Percentiles rank a stretch among this genome's conserved stretches.
phyloP scores from a whole-genome alignment of 2,888 invertebrate species.

The Protodeltote pygarga region DNA sequence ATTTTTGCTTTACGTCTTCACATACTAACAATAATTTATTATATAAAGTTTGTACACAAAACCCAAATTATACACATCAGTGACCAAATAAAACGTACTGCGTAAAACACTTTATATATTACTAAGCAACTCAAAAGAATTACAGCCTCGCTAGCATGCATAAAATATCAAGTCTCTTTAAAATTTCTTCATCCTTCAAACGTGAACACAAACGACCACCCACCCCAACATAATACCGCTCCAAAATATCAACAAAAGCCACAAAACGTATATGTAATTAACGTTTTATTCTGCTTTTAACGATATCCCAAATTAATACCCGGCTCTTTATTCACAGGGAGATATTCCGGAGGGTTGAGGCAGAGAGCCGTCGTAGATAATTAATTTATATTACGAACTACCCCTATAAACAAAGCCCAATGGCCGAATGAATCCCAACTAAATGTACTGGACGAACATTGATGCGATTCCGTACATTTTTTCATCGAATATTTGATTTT shows the following conservation, averaged over 20 bases:
- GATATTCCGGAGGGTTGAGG: constrained; percentile 37
- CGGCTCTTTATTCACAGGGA: constrained; percentile 41
- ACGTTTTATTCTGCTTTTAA: constrained; percentile 46
- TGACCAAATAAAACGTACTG: no score
- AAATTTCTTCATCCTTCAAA: constrained; percentile 8
- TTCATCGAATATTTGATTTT: constrained; percentile 25
- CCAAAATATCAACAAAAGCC: constrained; percentile 31
- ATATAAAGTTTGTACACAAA: no score
- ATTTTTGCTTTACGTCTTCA: no score
- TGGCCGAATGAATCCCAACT: constrained; percentile 32
- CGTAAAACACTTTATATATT: no score
- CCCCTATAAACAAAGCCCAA: constrained; percentile 57
- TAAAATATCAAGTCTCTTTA: neutral
- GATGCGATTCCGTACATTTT: constrained; percentile 19
- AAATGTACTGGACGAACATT: constrained; percentile 26
- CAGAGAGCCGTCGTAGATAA: constrained; percentile 47
- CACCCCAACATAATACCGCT: neutral
- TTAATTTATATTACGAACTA: constrained; percentile 60
- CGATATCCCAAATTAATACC: constrained; percentile 50
- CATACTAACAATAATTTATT: no score
- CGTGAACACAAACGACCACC: neutral
- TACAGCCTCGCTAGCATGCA: neutral
- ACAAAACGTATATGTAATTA: constrained; percentile 37
- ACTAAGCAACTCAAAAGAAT: no score
- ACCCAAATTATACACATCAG: no score